Base-by-base conservation (phyloP, 2,113 vertebrate species). In the Eulacestoma nigropectus region DNA sequence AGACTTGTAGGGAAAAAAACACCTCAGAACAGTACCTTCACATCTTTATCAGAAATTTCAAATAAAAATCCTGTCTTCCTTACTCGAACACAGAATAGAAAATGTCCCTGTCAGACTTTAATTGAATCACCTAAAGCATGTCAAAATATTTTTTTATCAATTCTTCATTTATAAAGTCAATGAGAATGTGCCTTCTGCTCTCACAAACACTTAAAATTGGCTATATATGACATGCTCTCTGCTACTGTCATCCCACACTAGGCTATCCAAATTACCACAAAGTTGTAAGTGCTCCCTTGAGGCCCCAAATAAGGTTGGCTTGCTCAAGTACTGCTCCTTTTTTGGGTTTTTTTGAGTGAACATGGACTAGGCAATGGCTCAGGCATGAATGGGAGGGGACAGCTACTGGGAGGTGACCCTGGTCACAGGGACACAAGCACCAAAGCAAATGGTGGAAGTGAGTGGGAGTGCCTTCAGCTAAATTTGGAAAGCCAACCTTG, bases 11-110 rank as follows among this genome's bases (percentile, higher is more conserved):
- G 41, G 33, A 44, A 83, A 68, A 74, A 64, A 86, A 15, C 1
- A 59, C 27, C n/a, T 74, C 52, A 46, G 84, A 95, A 77, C 53
- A 84, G 10, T 84, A 53, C 63, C 79, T 95, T 96, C 92, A 70
- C 42, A 91, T 86, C 68, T 55, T 93, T 94, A 93, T 69, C 75
- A 77, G 39, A 65, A 95, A 55, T 95, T 97, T 92, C 46, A 97
- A 90, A 95, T 92, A 84, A 96, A 97, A 97, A 83, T 90, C 57
- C 29, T 95, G 10, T 64, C 97, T 97, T 95, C 64, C 74, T 95
- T 95, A 80, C 47, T 70, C 49, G 44, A 80, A 59, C 21, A 95
- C 84, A 94, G 78, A 97, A 95, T 20, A 95, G 44, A 62, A 97
- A 97, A 93, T 95, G 62, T 82, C 94, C 95, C 69, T 96, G 83